Evolutionary conservation across 2,113 vertebrate genomes (phyloP).

Genomic region (Urocynchramus pylzowi): DNA sequence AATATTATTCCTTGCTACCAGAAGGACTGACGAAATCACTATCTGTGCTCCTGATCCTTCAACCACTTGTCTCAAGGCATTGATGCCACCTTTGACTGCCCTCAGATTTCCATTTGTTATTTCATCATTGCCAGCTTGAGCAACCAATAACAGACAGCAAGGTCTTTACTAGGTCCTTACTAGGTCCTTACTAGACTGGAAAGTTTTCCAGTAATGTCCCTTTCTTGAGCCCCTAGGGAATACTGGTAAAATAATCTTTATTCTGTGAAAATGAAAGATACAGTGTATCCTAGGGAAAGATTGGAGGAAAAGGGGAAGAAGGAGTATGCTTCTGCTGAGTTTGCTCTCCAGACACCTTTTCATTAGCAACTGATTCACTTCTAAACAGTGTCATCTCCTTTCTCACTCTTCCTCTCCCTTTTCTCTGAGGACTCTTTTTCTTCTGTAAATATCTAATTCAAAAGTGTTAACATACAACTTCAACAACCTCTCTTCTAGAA

Average conservation of each 20-base stretch:
- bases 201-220: background rate
- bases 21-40: background rate
- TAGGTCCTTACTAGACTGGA: background rate
- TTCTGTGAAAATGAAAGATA: background rate
- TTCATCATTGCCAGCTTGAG: background rate
- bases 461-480: background rate
- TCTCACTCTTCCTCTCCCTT: background rate
- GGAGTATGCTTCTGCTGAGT: background rate
- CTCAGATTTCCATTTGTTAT: background rate
- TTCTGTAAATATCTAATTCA: background rate
- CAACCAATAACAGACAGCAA: background rate
- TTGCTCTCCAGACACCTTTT: background rate
- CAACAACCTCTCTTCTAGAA: background rate
- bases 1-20: background rate
- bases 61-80: background rate
- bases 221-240: background rate
- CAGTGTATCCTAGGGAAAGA: background rate
- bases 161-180: background rate
- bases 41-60: background rate
- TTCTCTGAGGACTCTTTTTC: background rate
- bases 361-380: background rate
- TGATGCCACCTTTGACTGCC: background rate
- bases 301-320: background rate
- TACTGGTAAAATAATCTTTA: background rate
- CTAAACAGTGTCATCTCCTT: background rate